Evolutionary conservation across 2,888 invertebrate species (phyloP).

Genomic region (Apotomis turbidana): DNA sequence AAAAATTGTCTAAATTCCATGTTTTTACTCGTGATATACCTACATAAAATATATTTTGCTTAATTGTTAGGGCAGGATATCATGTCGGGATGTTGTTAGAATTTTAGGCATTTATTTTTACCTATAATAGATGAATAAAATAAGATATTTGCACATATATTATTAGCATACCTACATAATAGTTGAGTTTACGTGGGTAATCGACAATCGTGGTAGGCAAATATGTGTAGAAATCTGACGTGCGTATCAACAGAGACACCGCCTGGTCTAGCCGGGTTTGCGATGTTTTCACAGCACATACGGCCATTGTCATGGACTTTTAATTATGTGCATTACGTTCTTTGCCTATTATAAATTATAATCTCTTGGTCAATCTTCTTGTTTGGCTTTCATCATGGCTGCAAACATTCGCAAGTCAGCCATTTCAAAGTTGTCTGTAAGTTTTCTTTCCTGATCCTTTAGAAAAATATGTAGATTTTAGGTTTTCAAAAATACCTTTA

Average conservation of each 20-base stretch:
- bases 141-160: conserved; percentile 26
- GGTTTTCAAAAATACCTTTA: no score
- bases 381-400: no score
- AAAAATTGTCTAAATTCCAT: no score
- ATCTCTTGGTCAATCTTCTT: no score
- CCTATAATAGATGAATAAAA: conserved; percentile 17
- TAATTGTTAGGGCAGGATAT: no score
- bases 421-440: no score
- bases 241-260: conserved; percentile 46
- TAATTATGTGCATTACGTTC: conserved; percentile 26
- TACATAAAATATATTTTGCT: no score
- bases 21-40: no score
- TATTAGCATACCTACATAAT: conserved; percentile 44
- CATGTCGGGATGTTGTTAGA: no score
- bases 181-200: conserved; percentile 53
- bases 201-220: conserved; percentile 56
- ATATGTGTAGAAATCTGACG: conserved; percentile 49
- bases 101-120: not conserved
- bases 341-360: conserved; percentile 2
- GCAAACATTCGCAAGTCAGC: no score
- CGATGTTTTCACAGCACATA: conserved; percentile 32
- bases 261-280: conserved; percentile 25
- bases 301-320: conserved; percentile 29
- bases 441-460: no score
- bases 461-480: no score